These are phyloP conservation scores for Lutraria lutraria DNA, from an alignment of 2,888 invertebrate species.

Conservation along the genomic window DNA sequence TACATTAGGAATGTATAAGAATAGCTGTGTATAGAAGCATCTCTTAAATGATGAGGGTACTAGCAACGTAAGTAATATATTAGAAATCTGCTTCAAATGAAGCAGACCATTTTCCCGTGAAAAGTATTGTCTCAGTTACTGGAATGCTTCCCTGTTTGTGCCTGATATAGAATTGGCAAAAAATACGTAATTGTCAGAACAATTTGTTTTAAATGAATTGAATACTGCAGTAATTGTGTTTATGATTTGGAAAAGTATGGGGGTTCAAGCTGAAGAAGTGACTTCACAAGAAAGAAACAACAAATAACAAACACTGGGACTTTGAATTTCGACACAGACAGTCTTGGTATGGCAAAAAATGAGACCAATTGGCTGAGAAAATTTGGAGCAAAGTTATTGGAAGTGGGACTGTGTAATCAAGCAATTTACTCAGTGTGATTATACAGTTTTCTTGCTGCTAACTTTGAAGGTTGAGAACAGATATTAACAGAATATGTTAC, in stretches of 20 bases:
- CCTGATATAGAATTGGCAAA: slow-evolving; percentile 8
- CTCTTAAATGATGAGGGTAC: not conserved
- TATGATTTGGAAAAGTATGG: slow-evolving; percentile 21
- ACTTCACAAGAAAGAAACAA: slow-evolving; percentile 17
- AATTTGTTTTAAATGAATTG: slow-evolving; percentile 22
- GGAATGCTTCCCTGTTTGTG: not conserved
- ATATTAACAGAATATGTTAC: no score
- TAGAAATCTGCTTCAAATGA: not conserved
- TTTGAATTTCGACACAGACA: slow-evolving; percentile 2
- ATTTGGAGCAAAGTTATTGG: slow-evolving; percentile 11
- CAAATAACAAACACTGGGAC: not conserved
- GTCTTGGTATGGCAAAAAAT: not conserved
- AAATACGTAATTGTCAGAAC: slow-evolving; percentile 14
- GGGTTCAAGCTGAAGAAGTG: slow-evolving; percentile 9
- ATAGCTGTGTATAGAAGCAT: not conserved
- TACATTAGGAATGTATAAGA: not conserved
- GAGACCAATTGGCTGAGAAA: not conserved
- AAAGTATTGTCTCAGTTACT: not conserved
- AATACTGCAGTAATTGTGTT: slow-evolving; percentile 21
- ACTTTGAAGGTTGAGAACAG: no score
- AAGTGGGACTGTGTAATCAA: not conserved
- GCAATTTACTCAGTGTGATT: not conserved
- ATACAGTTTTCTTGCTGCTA: not conserved
- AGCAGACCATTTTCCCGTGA: not conserved
- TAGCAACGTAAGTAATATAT: not conserved